Base-by-base conservation (phyloP, 2,113 vertebrate genomes). In the Gambusia holbrooki region DNA sequence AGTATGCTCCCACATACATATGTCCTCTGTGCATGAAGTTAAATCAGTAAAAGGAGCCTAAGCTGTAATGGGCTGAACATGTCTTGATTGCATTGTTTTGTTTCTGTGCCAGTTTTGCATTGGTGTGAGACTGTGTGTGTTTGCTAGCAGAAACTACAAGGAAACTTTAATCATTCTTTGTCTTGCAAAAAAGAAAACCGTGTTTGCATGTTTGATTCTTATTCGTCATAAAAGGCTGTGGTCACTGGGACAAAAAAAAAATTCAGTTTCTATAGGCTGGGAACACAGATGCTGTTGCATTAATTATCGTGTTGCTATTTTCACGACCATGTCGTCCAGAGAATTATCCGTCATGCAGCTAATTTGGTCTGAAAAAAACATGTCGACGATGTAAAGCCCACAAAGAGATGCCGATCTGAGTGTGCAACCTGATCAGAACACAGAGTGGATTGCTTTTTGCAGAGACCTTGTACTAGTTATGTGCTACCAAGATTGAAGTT, bases 31-130 rank as follows among this genome's bases (percentile, higher is more conserved):
- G 71, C 74, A 66, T 79, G 74, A 71, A 88, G 90, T 79, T 79
- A 79, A 90, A 87, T 84, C 60, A 85, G 73, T 25, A 6, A 28
- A 12, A 35, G 62, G 75, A 76, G 58, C 62, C 79, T 79, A 73
- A 69, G 76, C 32, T 54, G 69, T 22, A 45, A 45, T 29, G 6
- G 42, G 6, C 19, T 35, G 12, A 33, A 68, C 13, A 33, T 35
- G 12, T 25, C 10, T 11, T 14, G 30, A 54, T n/a, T 58, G 8
- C 69, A 25, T 81, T 63, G 32, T 17, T 28, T n/a, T 71, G 28
- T 6, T 25, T 64, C 3, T 0, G 11, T 12, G 42, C 73, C 48
- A 13, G 1, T 14, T 42, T 6, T 40, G 12, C 32, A 42, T 28
- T 14, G 4, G 13, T 66, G 35, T 28, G 30, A 42, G 40, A 32